A percentile compares a stretch with the other conserved stretches of the same genome.
These are phyloP conservation scores for Drosophila hydei DNA, from an alignment of 1,140 invertebrate species.

Conservation along the genomic window DNA sequence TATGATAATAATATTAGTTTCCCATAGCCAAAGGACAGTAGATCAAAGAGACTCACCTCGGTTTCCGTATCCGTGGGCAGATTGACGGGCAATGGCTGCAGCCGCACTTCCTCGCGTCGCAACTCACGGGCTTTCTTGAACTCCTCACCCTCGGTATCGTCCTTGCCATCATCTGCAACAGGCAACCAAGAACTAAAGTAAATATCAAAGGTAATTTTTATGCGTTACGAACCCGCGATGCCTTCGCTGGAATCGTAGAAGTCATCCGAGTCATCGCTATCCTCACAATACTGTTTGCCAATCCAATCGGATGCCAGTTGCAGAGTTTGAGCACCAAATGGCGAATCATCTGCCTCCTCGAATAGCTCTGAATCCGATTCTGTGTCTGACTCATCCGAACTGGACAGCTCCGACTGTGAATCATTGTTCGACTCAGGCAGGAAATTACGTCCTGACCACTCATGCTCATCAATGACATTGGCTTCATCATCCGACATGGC, in stretches of 20 bases:
- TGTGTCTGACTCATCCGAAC: conserved; percentile 72
- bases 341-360: conserved; percentile 83
- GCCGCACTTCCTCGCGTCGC: conserved; percentile 88
- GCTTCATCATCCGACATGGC: conserved; percentile 89
- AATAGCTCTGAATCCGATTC: conserved; percentile 81
- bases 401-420: conserved; percentile 85
- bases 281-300: conserved; percentile 82
- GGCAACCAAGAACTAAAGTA: background rate
- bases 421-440: conserved; percentile 91
- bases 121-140: conserved; percentile 87
- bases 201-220: background rate
- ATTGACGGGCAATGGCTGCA: conserved; percentile 86
- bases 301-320: conserved; percentile 83
- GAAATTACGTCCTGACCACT: conserved; percentile 96
- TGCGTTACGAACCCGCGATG: conserved; percentile 63
- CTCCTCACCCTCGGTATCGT: conserved; percentile 90
- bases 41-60: conserved; percentile 86
- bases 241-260: conserved; percentile 83
- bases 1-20: conserved; percentile 73
- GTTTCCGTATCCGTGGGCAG: conserved; percentile 90
- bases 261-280: conserved; percentile 78
- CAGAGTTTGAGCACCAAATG: conserved; percentile 81
- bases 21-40: conserved; percentile 41
- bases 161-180: conserved; percentile 86
- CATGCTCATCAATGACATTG: conserved; percentile 93